Evolutionary conservation across 2,888 invertebrate species (phyloP), one percentile per base, ranked within the genome.

Genomic region (Sinodicranocentrus sp.): DNA sequence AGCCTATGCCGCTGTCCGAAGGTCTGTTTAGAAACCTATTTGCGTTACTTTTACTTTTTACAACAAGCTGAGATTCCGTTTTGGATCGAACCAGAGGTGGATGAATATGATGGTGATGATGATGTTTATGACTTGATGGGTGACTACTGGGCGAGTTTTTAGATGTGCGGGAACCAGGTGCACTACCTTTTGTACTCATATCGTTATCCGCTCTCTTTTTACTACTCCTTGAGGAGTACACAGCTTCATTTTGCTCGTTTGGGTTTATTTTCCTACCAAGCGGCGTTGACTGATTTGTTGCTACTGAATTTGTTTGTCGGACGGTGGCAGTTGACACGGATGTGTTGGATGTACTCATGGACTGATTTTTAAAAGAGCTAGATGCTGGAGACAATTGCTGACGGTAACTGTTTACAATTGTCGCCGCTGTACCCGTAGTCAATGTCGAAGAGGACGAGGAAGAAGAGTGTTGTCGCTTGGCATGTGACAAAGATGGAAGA

Each of bases 41-140:
- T n/a, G 77, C 3, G 28, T 71, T 78, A 54, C 82, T 85, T 43
- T 88, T 88, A 48, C 77, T 84, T 77, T 87, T 87, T 26, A 88
- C 84, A 15, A 88, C 75, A 19, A 88, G 77, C 68, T 88, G 87
- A 43, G 87, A 87, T 68, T 88, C 88, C 19, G 88, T 88, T 71
- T 88, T 88, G 0, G 88, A 88, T 13, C 87, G 67, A 23, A 84
- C 78, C 25, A 87, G 75, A 3, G 84, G 79, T 28, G 86, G 87
- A 54, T 84, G 84, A 28, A 44, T 57, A 25, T 85, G 75, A 21
- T 77, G 83, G 25, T 76, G 52, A 67, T 71, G 43, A 54, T 82
- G 63, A 1, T 54, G 59, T 48, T 79, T 79, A n/a, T 48, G 17
- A 21, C 67, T 61, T 39, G 54, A 65, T 17, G 71, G 39, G n/a